Evolutionary conservation across 2,888 invertebrate genomes (phyloP).

Genomic region (Incurvaria masculella): DNA sequence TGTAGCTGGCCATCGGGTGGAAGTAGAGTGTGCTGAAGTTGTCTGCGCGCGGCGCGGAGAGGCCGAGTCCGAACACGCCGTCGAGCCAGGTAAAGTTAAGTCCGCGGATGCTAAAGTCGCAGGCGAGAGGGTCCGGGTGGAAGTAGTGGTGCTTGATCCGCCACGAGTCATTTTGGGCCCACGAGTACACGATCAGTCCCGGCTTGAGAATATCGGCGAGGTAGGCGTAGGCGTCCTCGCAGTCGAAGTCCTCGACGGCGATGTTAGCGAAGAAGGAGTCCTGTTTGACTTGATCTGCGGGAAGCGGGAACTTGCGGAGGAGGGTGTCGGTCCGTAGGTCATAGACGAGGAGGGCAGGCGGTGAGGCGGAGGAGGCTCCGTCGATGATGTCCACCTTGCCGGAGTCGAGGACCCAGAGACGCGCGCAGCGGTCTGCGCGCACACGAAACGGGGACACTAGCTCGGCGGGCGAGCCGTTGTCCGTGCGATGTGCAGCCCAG

Average conservation of each 20-base stretch:
- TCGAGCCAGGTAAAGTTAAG: conserved; percentile 73
- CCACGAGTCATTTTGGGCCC: conserved; percentile 70
- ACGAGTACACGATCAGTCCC: conserved; percentile 73
- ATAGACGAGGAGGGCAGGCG: conserved; percentile 67
- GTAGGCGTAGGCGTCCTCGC: conserved; percentile 70
- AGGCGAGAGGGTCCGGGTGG: conserved; percentile 67
- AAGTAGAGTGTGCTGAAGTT: conserved; percentile 73
- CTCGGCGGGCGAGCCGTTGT: conserved; percentile 53
- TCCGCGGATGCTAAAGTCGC: conserved; percentile 69
- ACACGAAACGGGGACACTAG: conserved; percentile 72
- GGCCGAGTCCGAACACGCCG: conserved; percentile 70
- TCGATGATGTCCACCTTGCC: conserved; percentile 63
- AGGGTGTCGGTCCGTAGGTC: conserved; percentile 68
- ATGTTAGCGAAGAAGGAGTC: conserved; percentile 74
- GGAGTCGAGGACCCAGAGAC: conserved; percentile 77
- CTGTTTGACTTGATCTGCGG: conserved; percentile 60
- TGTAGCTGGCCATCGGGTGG: conserved; percentile 73
- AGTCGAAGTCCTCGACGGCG: conserved; percentile 71
- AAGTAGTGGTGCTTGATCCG: conserved; percentile 68
- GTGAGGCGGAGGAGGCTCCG: conserved; percentile 38
- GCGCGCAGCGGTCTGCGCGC: conserved; percentile 70
- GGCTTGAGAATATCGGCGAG: conserved; percentile 67
- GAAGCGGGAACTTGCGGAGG: conserved; percentile 63
- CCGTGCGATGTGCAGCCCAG: conserved; percentile 71
- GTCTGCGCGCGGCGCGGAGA: conserved; percentile 61